A percentile compares a stretch with the other conserved stretches of the same genome.
phyloP scores from a whole-genome alignment of 2,888 invertebrate species.

The Phortica okadai region DNA sequence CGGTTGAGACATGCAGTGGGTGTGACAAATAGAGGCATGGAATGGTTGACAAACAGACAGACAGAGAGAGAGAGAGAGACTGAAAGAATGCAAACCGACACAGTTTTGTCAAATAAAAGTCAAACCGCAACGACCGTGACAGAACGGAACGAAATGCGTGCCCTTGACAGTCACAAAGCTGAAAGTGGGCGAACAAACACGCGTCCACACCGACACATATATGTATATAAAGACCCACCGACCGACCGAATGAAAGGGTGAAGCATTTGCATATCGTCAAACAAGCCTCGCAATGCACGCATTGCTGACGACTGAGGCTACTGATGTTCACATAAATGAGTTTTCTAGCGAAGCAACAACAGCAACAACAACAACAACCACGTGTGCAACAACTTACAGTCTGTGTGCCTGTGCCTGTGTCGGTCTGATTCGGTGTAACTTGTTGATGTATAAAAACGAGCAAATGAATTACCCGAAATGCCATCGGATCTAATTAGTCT shows the following conservation, averaged over 20 bases:
- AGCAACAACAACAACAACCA: too few relatives aligned
- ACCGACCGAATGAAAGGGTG: too few relatives aligned
- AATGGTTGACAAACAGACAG: neutral
- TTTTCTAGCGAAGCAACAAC: too few relatives aligned
- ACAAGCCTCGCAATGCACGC: too few relatives aligned
- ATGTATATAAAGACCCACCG: neutral
- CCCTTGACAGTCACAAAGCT: conserved; percentile 61
- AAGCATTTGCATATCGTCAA: too few relatives aligned
- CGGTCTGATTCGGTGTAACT: too few relatives aligned
- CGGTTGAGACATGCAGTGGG: neutral
- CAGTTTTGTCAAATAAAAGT: conserved; percentile 4
- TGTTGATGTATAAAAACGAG: too few relatives aligned
- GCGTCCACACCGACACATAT: neutral
- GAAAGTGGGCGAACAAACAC: neutral
- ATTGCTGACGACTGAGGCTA: too few relatives aligned
- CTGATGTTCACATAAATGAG: too few relatives aligned
- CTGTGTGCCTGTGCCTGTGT: too few relatives aligned
- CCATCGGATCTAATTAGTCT: neutral
- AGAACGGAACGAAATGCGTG: conserved; percentile 52
- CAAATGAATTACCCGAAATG: neutral
- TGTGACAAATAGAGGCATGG: neutral
- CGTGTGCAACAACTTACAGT: too few relatives aligned
- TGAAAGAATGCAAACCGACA: neutral
- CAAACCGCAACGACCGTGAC: conserved; percentile 42
- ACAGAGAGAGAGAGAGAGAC: neutral